Base-by-base conservation (phyloP, 2,113 vertebrate species). In the Xenopus laevis region DNA sequence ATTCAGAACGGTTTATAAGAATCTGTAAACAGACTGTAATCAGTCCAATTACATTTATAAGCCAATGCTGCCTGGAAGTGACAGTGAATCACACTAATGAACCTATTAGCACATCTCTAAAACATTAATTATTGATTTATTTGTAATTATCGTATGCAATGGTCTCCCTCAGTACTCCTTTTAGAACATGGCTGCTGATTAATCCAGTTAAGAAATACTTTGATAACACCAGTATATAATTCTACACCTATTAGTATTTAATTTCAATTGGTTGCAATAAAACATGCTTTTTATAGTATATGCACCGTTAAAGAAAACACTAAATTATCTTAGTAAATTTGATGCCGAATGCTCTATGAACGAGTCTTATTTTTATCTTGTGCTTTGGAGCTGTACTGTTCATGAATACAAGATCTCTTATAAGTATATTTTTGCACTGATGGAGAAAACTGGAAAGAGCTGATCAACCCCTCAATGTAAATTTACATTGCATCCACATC, bases 51-150 rank as follows among this genome's bases (percentile, higher is more conserved):
- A 81, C 72, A 60, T 74, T 70, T 81, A 50, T 4, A 81, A 73
- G 68, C 78, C 77, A 77, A 71, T 2, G 73, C 62, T 50, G 67
- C 58, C 79, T 80, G 4, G 58, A 78, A 50, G 64, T 15, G 40
- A 63, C 77, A 58, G 65, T 83, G 20, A 46, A 79, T 85, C 85
- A 85, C 44, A 10, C 57, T 76, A 79, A 74, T 71, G 76, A 84
- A 81, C 77, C 55, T 65, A 80, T 79, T 79, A 85, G 83, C 79
- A 83, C 79, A 83, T 86, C 76, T 79, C 79, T 58, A 78, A 57
- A 66, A 81, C 79, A 80, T 83, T 84, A 83, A 75, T 81, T 84
- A 84, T 81, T 83, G 81, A 87, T 83, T 84, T 84, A 82, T 82
- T 83, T 79, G 75, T 78, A 86, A 81, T 85, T 84, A 82, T 72